Evolutionary conservation across 2,113 vertebrate species (phyloP).

Genomic region (Alligator sinensis): DNA sequence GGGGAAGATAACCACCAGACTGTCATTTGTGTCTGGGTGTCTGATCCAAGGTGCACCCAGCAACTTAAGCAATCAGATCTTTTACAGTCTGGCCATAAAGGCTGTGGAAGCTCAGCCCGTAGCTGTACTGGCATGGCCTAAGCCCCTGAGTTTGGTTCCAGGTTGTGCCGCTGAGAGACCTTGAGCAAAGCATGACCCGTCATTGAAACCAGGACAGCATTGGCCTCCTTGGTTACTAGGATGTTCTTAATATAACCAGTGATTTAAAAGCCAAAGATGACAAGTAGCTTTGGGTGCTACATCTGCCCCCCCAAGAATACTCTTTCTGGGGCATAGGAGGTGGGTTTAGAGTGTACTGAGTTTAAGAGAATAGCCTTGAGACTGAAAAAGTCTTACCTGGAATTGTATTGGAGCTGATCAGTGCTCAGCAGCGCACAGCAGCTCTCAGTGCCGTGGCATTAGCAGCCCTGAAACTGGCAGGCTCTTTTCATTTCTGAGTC

Average conservation of each 20-base stretch:
- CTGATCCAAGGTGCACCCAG: fast-evolving
- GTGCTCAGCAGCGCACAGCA: too few species aligned
- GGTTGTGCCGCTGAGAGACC: neutral
- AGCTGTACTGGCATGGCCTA: neutral
- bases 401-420: too few species aligned
- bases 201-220: neutral
- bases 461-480: too few species aligned
- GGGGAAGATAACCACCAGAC: fast-evolving
- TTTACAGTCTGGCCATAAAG: neutral
- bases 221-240: fast-evolving
- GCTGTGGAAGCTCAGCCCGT: neutral
- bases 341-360: neutral
- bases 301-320: neutral
- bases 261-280: fast-evolving
- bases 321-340: neutral
- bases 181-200: neutral
- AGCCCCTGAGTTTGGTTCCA: neutral
- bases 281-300: neutral
- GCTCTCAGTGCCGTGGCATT: too few species aligned
- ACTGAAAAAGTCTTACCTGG: too few species aligned
- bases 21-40: fast-evolving
- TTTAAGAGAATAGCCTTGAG: too few species aligned
- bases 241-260: fast-evolving
- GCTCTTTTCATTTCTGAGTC: too few species aligned
- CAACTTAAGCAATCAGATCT: fast-evolving